These are phyloP conservation scores for Okamejei kenojei DNA, from an alignment of 2,797 vertebrate species.

Conservation along the genomic window DNA sequence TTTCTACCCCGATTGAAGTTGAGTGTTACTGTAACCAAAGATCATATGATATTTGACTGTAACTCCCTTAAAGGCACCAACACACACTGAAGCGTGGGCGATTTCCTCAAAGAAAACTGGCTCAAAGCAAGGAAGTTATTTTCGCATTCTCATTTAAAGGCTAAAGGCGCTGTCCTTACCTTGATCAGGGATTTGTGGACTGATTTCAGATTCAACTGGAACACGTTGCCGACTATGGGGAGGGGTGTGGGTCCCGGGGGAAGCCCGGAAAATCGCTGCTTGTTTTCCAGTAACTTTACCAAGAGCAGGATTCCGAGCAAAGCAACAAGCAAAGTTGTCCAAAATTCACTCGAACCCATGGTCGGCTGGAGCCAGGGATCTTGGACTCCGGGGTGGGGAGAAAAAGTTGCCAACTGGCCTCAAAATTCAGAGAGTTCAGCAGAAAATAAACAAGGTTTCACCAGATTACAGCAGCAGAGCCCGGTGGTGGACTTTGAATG, in stretches of 20 bases:
- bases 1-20: too few relatives aligned
- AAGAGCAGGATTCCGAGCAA: slow-evolving; percentile 47
- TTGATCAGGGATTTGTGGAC: slow-evolving; percentile 53
- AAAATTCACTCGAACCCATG: slow-evolving; percentile 46
- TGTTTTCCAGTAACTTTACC: slow-evolving; percentile 43
- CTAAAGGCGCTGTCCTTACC: slow-evolving; percentile 48
- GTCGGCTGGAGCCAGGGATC: neutral
- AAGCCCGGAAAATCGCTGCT: slow-evolving; percentile 42
- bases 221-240: slow-evolving; percentile 58
- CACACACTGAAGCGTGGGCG: too few relatives aligned
- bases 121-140: too few relatives aligned
- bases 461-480: slow-evolving; percentile 36
- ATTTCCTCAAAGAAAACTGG: too few relatives aligned
- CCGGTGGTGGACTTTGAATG: neutral
- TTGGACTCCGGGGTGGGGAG: too few relatives aligned
- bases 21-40: too few relatives aligned
- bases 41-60: too few relatives aligned
- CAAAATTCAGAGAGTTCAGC: neutral
- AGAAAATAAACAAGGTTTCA: slow-evolving; percentile 39
- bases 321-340: slow-evolving; percentile 44
- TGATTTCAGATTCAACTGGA: slow-evolving; percentile 50
- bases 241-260: slow-evolving; percentile 58
- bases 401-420: too few relatives aligned
- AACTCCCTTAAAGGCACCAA: too few relatives aligned
- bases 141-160: neutral